phyloP scores from a whole-genome alignment of 92 coral and sea anemone genomes.

The Bergia sp. region DNA sequence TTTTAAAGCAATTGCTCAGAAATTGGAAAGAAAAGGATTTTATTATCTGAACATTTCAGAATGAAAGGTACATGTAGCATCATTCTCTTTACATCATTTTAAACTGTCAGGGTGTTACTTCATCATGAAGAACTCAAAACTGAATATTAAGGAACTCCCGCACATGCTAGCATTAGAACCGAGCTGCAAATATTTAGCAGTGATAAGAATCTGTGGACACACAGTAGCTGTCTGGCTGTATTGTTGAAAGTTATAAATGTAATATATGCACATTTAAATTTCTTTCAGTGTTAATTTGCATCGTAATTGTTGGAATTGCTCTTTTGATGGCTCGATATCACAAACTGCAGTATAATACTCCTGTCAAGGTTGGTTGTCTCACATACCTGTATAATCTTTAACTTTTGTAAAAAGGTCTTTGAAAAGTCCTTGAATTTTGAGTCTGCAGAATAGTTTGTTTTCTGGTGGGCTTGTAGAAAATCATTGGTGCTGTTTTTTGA shows the following conservation, averaged over 20 bases:
- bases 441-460: no score
- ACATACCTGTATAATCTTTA: not conserved
- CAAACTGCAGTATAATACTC: constrained; percentile 68
- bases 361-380: constrained; percentile 72
- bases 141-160: not conserved
- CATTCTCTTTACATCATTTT: no score
- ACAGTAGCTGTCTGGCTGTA: not conserved
- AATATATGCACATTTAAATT: not conserved
- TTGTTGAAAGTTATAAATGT: not conserved
- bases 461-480: no score
- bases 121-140: not conserved
- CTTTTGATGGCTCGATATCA: constrained; percentile 74
- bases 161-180: no score
- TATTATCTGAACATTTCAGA: no score
- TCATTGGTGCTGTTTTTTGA: no score
- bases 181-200: not conserved
- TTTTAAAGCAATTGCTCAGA: no score
- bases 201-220: not conserved
- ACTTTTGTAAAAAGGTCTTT: no score
- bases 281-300: constrained; percentile 69
- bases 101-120: no score
- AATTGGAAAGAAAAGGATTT: no score
- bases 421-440: no score
- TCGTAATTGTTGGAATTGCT: constrained; percentile 64
- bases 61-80: no score